Conservation (phyloP, 2,797 vertebrate species). For the Parauchenoglanis punctatus region DNA sequence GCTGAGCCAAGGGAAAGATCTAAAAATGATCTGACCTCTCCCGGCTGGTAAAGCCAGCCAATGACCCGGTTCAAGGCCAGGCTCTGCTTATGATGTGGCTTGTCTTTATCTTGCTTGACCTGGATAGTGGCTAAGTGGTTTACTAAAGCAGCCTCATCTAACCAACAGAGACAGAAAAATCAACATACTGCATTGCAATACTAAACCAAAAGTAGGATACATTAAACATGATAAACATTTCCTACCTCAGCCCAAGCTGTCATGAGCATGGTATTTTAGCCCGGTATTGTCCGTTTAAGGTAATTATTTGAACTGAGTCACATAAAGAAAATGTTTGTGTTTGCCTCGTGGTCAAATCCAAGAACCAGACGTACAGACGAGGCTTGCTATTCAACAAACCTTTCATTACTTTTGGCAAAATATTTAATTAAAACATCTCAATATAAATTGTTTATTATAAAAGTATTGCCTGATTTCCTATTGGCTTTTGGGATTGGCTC, state of each 20-base stretch:
- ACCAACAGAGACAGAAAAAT: conserved; percentile 7
- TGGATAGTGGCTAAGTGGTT: conserved; percentile 30
- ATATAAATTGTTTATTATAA: not conserved
- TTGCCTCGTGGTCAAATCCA: not conserved
- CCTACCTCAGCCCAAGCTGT: conserved; percentile 69
- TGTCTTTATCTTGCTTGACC: conserved; percentile 25
- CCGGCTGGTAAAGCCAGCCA: conserved; percentile 2
- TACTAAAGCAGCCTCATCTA: not conserved
- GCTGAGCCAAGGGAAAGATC: conserved; percentile 16
- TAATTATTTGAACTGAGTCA: not conserved
- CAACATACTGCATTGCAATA: conserved; percentile 41
- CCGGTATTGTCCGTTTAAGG: not conserved
- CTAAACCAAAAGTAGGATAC: conserved; percentile 31
- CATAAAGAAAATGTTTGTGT: not conserved
- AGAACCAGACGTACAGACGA: not conserved
- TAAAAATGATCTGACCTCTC: conserved; percentile 47
- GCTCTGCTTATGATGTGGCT: conserved; percentile 35
- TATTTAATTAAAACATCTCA: not conserved
- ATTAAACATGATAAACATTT: conserved; percentile 62
- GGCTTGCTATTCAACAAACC: not conserved
- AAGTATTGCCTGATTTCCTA: not conserved
- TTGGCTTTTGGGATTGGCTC: too few species aligned
- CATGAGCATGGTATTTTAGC: conserved; percentile 15
- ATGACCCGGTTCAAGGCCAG: conserved; percentile 5
- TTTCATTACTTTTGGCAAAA: not conserved